Evolutionary conservation across 2,888 invertebrate species (phyloP), one percentile per base, ranked within the genome.

Genomic region (Ectemnius continuus): DNA sequence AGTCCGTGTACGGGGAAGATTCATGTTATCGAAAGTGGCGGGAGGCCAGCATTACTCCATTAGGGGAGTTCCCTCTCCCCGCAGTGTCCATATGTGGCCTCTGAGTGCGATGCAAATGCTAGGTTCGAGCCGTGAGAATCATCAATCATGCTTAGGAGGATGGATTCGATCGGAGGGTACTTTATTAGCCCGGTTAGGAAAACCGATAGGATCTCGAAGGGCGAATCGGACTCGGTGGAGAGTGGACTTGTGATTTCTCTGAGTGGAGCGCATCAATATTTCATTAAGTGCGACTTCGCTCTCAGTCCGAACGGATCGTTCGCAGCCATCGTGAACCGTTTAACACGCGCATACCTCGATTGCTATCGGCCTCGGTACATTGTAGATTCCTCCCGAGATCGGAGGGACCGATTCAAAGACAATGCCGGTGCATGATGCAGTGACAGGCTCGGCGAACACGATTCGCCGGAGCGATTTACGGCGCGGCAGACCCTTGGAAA

Each of bases 21-120:
- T 71, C 76, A 76, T 65, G 76, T 61, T 76, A 76, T 76, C 71
- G 76, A 75, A 76, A 71, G 76, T 76, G 72, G 76, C 64, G 71
- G 76, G 67, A 64, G 76, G 47, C 76, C 76, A 62, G 67, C 68
- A 77, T 76, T 77, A 77, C 76, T 71, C 65, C 72, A 75, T 77
- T 72, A 69, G 60, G 64, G 68, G 66, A 68, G 36, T 36, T 36
- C 36, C 36, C 36, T 76, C 68, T 62, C 62, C 66, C 59, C 65
- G 66, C 61, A 58, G 76, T 72, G 67, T 76, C 67, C 36, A 36
- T 36, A 36, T 36, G 52, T 52, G 52, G 52, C 4, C 66, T 76
- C 72, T 72, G 76, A 77, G 76, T 72, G 68, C 76, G 76, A 77
- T 77, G 76, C 76, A 77, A 77, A 77, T 77, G 76, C 76, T 56